These are phyloP conservation scores for Paraescarpia echinospica DNA, from an alignment of 1,140 invertebrate genomes.

Conservation along the genomic window DNA sequence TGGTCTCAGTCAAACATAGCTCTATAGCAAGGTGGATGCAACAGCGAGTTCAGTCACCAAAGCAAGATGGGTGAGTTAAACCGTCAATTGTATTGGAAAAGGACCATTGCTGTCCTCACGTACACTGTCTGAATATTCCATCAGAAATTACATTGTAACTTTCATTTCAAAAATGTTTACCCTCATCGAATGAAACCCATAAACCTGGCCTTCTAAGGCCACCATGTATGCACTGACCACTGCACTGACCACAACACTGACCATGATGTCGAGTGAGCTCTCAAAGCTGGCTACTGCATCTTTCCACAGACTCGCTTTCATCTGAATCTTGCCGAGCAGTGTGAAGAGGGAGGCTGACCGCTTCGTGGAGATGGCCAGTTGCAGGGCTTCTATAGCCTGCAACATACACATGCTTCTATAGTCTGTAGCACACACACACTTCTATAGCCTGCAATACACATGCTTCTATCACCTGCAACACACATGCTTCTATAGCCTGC, in stretches of 20 bases:
- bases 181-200: not conserved
- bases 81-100: too few species aligned
- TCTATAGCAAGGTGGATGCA: too few species aligned
- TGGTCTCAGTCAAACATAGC: too few species aligned
- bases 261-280: slow-evolving; percentile 45
- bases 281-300: slow-evolving; percentile 53
- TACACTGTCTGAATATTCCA: too few species aligned
- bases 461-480: not conserved
- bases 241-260: too few species aligned
- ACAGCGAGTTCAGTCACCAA: too few species aligned
- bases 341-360: slow-evolving; percentile 48
- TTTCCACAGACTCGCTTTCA: slow-evolving; percentile 56
- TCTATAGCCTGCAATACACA: not conserved
- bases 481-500: not conserved
- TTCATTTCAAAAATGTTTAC: not conserved
- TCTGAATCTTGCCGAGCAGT: slow-evolving; percentile 56
- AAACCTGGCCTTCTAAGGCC: not conserved
- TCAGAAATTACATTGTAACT: not conserved
- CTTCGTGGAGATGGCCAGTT: slow-evolving; percentile 41
- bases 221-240: slow-evolving; percentile 16
- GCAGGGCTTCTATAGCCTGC: slow-evolving; percentile 53
- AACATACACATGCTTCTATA: not conserved
- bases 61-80: too few species aligned
- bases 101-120: too few species aligned
- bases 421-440: not conserved